Evolutionary conservation across 2,797 vertebrate genomes (phyloP), one percentile per base, ranked within the genome.

Genomic region (Macroramphosus scolopax): DNA sequence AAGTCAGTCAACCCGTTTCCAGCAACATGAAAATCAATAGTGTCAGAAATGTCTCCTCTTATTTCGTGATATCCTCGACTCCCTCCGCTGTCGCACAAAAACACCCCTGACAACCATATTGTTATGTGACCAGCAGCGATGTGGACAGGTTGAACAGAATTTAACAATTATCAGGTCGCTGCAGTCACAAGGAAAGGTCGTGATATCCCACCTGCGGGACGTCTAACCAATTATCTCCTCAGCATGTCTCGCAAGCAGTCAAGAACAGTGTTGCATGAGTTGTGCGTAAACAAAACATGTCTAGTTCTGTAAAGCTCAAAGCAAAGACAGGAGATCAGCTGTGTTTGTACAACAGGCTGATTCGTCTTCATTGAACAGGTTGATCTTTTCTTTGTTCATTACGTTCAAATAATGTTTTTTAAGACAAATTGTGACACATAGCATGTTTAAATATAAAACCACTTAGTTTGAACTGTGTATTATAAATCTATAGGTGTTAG

Each of bases 21-120:
- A 65, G 76, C 78, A 78, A 12, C 29, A 5, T 1, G 3, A 40
- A 78, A 69, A 86, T 86, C 78, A 66, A 82, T 75, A 29, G 47
- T 75, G 79, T 77, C 80, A 67, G 68, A 61, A 47, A 44, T 8
- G 24, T 52, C 63, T 62, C 55, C n/a, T 37, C 2, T 13, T 6
- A 13, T 12, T 31, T 31, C 2, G 29, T 32, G 43, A 54, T 14
- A 45, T 62, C 58, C 54, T 43, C 51, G 17, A 2, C 10, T 16
- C 39, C 50, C 22, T 47, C 53, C 15, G 29, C 42, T 17, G 57
- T 54, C 17, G 5, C 32, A 38, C 49, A 39, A 35, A 13, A 42
- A 46, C 38, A 14, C 33, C 28, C 30, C 39, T 67, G 73, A 80
- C 59, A 66, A 37, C 53, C 72, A 24, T 48, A 72, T 64, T 52